Conservation (phyloP, 2,797 vertebrate genomes). For the Tinamus major region DNA sequence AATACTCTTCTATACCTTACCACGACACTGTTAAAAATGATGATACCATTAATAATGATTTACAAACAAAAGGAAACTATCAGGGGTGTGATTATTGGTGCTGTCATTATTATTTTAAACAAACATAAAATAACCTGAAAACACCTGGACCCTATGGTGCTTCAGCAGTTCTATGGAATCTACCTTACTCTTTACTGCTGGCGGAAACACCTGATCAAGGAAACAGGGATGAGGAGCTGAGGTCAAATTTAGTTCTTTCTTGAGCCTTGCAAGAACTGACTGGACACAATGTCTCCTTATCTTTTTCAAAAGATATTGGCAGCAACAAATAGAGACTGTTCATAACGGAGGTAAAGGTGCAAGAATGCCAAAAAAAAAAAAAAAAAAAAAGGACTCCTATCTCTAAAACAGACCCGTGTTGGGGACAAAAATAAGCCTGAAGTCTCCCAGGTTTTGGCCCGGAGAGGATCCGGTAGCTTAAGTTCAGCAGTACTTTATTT, state of each 20-base stretch:
- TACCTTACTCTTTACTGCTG: neutral
- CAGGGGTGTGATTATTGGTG: neutral
- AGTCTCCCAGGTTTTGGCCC: neutral
- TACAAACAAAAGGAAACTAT: neutral
- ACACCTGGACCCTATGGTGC: neutral
- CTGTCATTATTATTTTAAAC: neutral
- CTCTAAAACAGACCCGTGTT: neutral
- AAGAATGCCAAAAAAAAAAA: neutral
- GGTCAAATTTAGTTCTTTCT: neutral
- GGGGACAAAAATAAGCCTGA: neutral
- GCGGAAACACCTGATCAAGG: neutral
- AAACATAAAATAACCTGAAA: neutral
- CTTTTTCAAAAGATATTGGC: neutral
- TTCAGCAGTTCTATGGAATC: neutral
- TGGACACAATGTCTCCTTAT: neutral
- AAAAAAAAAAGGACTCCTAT: neutral
- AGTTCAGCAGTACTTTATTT: neutral
- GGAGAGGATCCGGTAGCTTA: neutral
- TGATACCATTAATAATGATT: neutral
- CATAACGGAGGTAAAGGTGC: neutral
- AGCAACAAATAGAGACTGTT: neutral
- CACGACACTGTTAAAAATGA: neutral
- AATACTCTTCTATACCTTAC: fast-evolving
- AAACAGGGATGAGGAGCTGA: neutral
- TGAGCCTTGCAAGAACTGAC: neutral